A percentile compares a stretch with the other conserved stretches of the same genome.
Evolutionary conservation across 2,888 invertebrate species (phyloP).

Genomic region (Chouioia cunea): DNA sequence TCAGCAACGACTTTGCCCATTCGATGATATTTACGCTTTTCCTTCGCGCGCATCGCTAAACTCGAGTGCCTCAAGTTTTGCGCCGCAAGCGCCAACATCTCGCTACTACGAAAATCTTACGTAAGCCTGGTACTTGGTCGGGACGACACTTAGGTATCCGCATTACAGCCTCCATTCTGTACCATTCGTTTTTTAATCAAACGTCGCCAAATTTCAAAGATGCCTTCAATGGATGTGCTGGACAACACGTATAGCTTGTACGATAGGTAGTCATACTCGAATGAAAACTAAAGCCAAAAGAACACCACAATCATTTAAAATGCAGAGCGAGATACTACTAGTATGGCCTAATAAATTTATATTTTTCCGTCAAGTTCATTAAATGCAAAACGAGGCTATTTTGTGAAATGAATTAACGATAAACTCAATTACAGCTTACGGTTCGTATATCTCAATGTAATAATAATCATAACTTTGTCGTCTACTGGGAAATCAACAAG

Average conservation of each 20-base stretch:
- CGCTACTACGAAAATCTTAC: neutral
- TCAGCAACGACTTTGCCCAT: conserved; percentile 52
- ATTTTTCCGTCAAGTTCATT: conserved; percentile 49
- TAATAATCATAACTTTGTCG: too few relatives aligned
- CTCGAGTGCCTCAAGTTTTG: conserved; percentile 23
- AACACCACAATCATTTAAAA: conserved; percentile 9
- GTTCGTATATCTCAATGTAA: too few relatives aligned
- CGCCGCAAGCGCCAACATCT: neutral
- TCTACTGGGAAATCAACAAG: too few relatives aligned
- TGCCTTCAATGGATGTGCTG: too few relatives aligned
- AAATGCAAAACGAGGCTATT: neutral
- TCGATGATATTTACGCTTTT: conserved; percentile 54
- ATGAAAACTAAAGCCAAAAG: neutral
- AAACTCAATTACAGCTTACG: neutral
- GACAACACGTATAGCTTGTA: too few relatives aligned
- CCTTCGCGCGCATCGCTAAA: conserved; percentile 12
- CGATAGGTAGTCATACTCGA: too few relatives aligned
- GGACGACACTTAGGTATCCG: too few relatives aligned
- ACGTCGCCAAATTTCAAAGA: too few relatives aligned
- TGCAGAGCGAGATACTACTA: neutral
- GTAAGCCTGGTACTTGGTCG: neutral
- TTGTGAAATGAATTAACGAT: neutral
- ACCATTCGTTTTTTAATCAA: too few relatives aligned
- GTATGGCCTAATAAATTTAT: conserved; percentile 29
- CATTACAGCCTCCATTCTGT: too few relatives aligned